Base-by-base conservation (phyloP, 2,113 vertebrate genomes). In the Pitta sordida region DNA sequence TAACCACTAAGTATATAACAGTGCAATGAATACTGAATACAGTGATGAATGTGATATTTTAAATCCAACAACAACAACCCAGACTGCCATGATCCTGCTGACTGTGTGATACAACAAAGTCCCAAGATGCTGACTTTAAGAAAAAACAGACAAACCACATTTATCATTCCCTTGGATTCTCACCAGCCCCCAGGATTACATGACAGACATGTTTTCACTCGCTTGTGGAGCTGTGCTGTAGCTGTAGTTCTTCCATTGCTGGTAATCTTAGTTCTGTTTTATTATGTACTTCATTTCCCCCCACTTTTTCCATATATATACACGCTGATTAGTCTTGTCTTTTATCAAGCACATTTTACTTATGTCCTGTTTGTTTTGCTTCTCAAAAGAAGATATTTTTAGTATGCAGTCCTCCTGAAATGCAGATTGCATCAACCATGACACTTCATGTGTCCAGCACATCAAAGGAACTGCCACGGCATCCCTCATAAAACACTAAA, bases 1-100 rank as follows among this genome's bases (percentile, higher is more conserved):
- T 83, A 68, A 95, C 96, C 95, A 85, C 93, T 94, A 94, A 95
- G 78, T 91, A 91, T 41, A 84, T 43, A 96, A 81, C 52, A 75
- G 76, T 1, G 1, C 80, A 56, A 71, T 11, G 34, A 93, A 75
- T 88, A 88, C 91, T 14, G 48, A 85, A 59, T 34, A 53, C 32
- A 64, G 63, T 74, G 87, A 77, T 70, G 75, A 90, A 77, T 83
- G 74, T 51, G 76, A 20, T 70, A 24, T 59, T 92, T 90, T 85
- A 85, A 83, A 86, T 88, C 87, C 95, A 96, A 77, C 34, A 93
- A 77, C 77, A 95, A 91, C 89, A 93, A 92, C 73, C n/a, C 81
- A 43, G 70, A 32, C 82, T 85, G 83, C 78, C 24, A 10, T 46
- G 64, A 78, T 94, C 76, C 80, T 93, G 90, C 96, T 90, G 93